Conservation (phyloP, 64 coral and sea anemone genomes). For the Actinia equina region DNA sequence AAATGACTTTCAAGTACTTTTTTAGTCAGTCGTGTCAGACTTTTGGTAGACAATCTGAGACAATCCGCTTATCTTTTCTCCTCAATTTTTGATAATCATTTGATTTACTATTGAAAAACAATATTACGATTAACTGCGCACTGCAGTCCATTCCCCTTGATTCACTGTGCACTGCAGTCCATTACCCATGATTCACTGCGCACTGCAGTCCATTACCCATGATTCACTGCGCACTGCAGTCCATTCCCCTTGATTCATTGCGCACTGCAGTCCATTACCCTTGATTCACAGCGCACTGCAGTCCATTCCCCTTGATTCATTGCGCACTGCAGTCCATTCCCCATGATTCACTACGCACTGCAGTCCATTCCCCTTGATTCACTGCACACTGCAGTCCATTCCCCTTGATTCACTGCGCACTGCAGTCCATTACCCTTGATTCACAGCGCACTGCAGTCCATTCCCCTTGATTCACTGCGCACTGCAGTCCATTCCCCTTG, state of each 20-base stretch:
- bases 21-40: too few species aligned
- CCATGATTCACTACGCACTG: neutral
- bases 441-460: too few species aligned
- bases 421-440: too few species aligned
- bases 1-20: too few species aligned
- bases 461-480: neutral
- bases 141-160: neutral
- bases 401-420: neutral
- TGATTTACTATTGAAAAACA: too few species aligned
- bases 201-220: neutral
- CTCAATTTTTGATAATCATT: too few species aligned
- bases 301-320: neutral
- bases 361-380: neutral
- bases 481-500: too few species aligned
- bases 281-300: neutral
- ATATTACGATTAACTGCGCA: neutral
- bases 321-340: neutral
- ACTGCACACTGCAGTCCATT: neutral
- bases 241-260: neutral
- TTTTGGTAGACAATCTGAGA: too few species aligned
- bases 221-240: too few species aligned
- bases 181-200: neutral
- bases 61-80: too few species aligned
- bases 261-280: neutral
- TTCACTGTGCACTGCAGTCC: too few species aligned